These are phyloP conservation scores for Spilarctia lutea DNA, from an alignment of 2,888 invertebrate genomes.

Conservation along the genomic window DNA sequence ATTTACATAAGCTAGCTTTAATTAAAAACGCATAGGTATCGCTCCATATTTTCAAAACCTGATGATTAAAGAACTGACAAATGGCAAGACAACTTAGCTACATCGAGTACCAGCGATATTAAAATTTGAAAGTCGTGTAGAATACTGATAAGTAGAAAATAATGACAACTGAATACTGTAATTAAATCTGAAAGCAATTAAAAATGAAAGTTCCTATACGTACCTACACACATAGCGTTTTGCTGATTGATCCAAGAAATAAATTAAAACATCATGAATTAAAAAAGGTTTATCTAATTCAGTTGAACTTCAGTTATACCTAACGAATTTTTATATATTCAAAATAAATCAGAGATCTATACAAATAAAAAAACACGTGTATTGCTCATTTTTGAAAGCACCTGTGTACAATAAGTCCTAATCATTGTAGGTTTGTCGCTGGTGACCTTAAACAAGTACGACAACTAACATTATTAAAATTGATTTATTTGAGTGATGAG, in stretches of 20 bases:
- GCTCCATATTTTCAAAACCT: no score
- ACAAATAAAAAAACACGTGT: conserved; percentile 7
- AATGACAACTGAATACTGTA: neutral
- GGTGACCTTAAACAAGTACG: conserved; percentile 33
- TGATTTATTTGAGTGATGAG: conserved; percentile 60
- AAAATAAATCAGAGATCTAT: neutral
- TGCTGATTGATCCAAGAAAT: neutral
- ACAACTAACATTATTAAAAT: conserved; percentile 47
- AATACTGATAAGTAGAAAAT: neutral
- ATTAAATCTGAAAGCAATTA: neutral
- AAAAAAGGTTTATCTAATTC: neutral
- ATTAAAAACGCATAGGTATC: no score
- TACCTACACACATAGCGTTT: neutral
- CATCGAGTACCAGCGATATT: neutral
- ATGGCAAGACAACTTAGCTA: neutral
- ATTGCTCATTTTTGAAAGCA: neutral
- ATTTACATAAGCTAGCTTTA: no score
- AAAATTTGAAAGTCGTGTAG: no score
- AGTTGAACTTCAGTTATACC: neutral
- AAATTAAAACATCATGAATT: neutral
- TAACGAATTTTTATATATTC: neutral
- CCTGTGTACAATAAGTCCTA: conserved; percentile 22
- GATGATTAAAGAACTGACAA: neutral
- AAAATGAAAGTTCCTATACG: neutral
- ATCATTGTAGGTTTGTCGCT: neutral